Evolutionary conservation across 1,140 invertebrate genomes (phyloP).

Genomic region (Magallana angulata): DNA sequence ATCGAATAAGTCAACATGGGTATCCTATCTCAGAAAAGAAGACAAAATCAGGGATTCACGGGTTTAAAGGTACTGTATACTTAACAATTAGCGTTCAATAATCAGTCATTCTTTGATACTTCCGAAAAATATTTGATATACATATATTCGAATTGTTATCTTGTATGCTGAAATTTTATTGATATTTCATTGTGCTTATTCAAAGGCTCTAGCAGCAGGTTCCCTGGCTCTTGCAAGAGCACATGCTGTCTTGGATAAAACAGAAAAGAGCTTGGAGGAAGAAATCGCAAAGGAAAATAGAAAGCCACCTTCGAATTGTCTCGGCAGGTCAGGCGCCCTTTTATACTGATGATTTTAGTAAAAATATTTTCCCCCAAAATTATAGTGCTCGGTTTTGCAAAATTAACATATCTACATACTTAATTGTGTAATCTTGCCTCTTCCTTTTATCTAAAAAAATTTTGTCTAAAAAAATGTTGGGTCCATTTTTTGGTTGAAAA

Average conservation of each 20-base stretch:
- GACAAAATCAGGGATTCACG: no score
- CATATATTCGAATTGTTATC: background rate
- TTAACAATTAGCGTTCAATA: no score
- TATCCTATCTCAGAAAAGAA: no score
- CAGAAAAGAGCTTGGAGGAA: constrained; percentile 46
- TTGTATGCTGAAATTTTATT: background rate
- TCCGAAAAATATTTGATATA: background rate
- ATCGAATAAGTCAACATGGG: no score
- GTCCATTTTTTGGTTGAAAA: background rate
- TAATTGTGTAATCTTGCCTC: no score
- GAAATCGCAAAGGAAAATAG: constrained; percentile 49
- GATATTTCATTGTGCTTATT: background rate
- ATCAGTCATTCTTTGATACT: no score
- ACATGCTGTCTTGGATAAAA: constrained; percentile 43
- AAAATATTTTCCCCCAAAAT: background rate
- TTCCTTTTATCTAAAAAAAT: no score
- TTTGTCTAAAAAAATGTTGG: no score
- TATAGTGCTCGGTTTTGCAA: background rate
- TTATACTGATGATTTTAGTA: background rate
- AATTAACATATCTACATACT: background rate
- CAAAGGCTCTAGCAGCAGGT: constrained; percentile 46
- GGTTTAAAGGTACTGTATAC: no score
- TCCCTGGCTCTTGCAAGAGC: constrained; percentile 45
- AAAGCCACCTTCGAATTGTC: constrained; percentile 25
- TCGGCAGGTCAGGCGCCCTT: no score